Conservation (phyloP, 2,797 vertebrate species). For the Enteromius radiatus region DNA sequence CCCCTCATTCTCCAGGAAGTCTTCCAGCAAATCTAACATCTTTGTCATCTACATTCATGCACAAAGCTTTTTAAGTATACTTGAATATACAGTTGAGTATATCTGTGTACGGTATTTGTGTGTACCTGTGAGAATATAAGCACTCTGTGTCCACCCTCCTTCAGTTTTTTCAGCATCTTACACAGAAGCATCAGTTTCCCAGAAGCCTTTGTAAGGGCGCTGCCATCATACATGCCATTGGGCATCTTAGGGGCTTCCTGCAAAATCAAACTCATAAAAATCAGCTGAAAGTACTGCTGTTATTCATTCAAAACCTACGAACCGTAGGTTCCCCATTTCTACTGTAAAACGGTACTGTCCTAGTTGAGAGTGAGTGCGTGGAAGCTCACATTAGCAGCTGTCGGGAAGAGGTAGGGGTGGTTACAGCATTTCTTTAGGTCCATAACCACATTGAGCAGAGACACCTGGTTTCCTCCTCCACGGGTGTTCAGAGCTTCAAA, state of each 20-base stretch:
- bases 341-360: slow-evolving; percentile 5
- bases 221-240: slow-evolving; percentile 98
- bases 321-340: neutral
- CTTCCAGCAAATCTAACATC: slow-evolving; percentile 96
- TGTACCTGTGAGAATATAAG: slow-evolving; percentile 92
- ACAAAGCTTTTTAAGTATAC: neutral
- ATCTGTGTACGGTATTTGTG: neutral
- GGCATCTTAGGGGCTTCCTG: slow-evolving; percentile 99
- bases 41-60: slow-evolving; percentile 88
- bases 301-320: neutral
- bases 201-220: slow-evolving; percentile 90
- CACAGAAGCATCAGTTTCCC: slow-evolving; percentile 92
- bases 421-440: slow-evolving; percentile 99
- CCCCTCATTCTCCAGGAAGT: slow-evolving; percentile 96
- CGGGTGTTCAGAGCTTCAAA: slow-evolving; percentile 97
- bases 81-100: neutral
- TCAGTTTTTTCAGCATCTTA: slow-evolving; percentile 96
- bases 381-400: slow-evolving; percentile 88
- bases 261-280: slow-evolving; percentile 32
- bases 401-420: slow-evolving; percentile 97
- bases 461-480: slow-evolving; percentile 97
- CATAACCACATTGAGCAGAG: slow-evolving; percentile 97
- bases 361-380: neutral
- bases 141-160: slow-evolving; percentile 95
- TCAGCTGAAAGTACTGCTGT: slow-evolving; percentile 1